A percentile compares a stretch with the other conserved stretches of the same genome.
Evolutionary conservation across 2,888 invertebrate species (phyloP).

Genomic region (Tuta absoluta): DNA sequence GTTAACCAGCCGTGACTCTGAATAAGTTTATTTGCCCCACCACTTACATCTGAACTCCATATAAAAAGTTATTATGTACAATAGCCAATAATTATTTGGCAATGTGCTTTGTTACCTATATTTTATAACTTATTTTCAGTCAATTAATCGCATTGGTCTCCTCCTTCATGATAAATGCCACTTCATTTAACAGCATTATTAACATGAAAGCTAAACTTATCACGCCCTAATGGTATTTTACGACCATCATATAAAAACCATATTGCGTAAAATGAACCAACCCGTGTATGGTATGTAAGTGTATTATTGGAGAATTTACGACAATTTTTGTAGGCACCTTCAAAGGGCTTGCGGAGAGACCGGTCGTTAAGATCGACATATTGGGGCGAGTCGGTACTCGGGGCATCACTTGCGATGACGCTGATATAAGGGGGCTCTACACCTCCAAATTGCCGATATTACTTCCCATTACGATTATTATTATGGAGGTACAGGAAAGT

Average conservation of each 20-base stretch:
- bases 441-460: constrained; percentile 68
- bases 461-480: constrained; percentile 67
- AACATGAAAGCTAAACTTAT: constrained; percentile 37
- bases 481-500: constrained; percentile 69
- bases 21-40: not conserved
- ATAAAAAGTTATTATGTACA: not conserved
- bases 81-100: not conserved
- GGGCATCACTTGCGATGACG: constrained; percentile 44
- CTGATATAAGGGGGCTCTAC: constrained; percentile 59
- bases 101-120: not conserved
- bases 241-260: constrained; percentile 39
- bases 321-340: constrained; percentile 49
- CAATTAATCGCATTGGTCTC: constrained; percentile 14
- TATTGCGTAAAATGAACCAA: constrained; percentile 36
- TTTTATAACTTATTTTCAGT: not conserved
- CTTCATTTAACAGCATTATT: constrained; percentile 30
- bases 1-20: too few relatives aligned
- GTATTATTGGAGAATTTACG: constrained; percentile 42
- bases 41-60: not conserved
- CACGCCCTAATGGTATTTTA: constrained; percentile 45
- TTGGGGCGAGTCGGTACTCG: constrained; percentile 43
- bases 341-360: constrained; percentile 39
- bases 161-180: constrained; percentile 22
- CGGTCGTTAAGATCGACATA: constrained; percentile 55
- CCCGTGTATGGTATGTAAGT: constrained; percentile 33